Conservation (phyloP, 2,113 vertebrate species). For the Tor tambroides region DNA sequence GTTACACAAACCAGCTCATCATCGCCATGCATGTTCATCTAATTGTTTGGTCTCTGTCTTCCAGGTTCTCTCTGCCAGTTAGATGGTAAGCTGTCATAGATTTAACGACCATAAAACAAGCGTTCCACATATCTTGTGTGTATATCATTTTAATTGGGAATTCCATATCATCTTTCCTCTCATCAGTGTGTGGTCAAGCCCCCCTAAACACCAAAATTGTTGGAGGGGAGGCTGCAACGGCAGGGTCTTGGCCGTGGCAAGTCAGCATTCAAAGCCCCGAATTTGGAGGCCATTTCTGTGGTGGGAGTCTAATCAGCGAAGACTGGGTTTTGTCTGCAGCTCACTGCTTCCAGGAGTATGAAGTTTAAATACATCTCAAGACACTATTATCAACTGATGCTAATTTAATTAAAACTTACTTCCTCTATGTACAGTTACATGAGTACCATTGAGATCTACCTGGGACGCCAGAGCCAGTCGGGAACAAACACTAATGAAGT, state of each 20-base stretch:
- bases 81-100: conserved; percentile 43
- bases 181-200: conserved; percentile 72
- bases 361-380: not conserved
- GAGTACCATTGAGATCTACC: accelerated
- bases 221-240: conserved; percentile 64
- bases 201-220: conserved; percentile 71
- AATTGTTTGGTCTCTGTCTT: not conserved
- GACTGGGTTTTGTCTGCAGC: conserved; percentile 77
- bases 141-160: not conserved
- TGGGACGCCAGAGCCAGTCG: conserved; percentile 58
- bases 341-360: conserved; percentile 72
- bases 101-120: not conserved
- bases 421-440: conserved; percentile 9
- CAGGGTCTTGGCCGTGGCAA: conserved; percentile 79
- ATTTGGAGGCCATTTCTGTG: conserved; percentile 36
- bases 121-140: not conserved
- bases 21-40: not conserved
- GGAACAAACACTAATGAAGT: not conserved
- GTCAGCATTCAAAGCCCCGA: conserved; percentile 64
- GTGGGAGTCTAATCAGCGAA: conserved; percentile 71
- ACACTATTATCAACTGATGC: not conserved
- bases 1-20: not conserved
- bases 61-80: conserved; percentile 43
- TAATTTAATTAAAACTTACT: not conserved
- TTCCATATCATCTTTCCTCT: not conserved